Base-by-base conservation (phyloP, 2,797 vertebrate species). In the Chiloscyllium punctatum region DNA sequence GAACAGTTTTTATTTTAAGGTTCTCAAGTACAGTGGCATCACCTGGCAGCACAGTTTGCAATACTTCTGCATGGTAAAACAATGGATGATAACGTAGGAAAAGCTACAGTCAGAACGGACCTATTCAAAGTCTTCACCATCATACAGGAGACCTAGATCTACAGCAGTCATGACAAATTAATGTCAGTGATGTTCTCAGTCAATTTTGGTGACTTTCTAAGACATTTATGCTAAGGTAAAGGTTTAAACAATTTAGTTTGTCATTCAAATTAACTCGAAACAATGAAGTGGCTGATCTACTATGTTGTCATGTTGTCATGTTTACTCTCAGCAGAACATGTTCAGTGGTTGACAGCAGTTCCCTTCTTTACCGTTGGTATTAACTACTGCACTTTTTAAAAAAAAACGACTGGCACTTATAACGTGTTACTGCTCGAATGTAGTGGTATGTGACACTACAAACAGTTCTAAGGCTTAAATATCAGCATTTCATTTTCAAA, bases 11-110 rank as follows among this genome's bases (percentile, higher is more conserved):
- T 77, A 77, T 77, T 90, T 91, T 77, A 95, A 95, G 69, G 71
- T 95, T 95, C 77, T 95, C 94, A 51, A 74, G 94, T 95, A 72
- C 94, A 94, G 94, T 95, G 94, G 42, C 94, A 95, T 74, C 94
- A 57, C 48, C 42, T 95, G 94, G 94, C 71, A 95, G 69, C 94
- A 95, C 94, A 72, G 94, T 95, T 95, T 0, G 71, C 48, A 95
- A 95, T 95, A 95, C 94, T 74, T 95, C 71, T 95, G 94, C 94
- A 74, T 95, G 69, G 94, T 53, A 95, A 95, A 74, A 95, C 94
- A 95, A 77, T 53, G 71, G 94, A 94, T 74, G 71, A 77, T 57
- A 95, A 95, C 69, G 48, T 95, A 95, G 48, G 77, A 77, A 95
- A 95, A 95, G 94, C 71, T 95, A 94, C 66, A 95, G 71, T 95